Evolutionary conservation across 2,888 invertebrate genomes (phyloP).

Genomic region (Leptinotarsa rubiginosa): DNA sequence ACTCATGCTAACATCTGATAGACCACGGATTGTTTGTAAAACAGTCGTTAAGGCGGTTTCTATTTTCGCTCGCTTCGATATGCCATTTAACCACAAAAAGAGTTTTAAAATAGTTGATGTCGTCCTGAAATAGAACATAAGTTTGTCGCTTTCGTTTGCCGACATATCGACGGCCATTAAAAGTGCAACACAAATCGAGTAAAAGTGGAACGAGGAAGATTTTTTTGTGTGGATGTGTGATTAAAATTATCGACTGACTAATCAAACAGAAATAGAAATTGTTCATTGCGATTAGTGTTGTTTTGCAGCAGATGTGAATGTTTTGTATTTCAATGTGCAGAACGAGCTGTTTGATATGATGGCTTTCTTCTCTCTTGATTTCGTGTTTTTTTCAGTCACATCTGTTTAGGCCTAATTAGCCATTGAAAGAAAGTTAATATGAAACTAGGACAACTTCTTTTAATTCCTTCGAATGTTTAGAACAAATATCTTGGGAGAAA

Average conservation of each 20-base stretch:
- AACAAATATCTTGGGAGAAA: too few relatives aligned
- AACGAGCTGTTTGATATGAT: background rate
- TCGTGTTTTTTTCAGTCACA: background rate
- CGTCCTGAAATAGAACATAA: background rate
- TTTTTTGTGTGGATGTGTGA: background rate
- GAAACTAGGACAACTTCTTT: background rate
- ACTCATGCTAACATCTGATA: background rate
- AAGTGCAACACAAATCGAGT: slow-evolving; percentile 13
- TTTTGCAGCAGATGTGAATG: slow-evolving; percentile 5
- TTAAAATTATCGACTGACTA: slow-evolving; percentile 10
- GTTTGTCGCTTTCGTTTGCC: background rate
- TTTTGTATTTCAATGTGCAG: background rate
- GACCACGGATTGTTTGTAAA: slow-evolving; percentile 13
- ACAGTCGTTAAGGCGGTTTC: slow-evolving; percentile 14
- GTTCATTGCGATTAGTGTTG: slow-evolving; percentile 2
- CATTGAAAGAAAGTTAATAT: background rate
- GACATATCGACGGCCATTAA: background rate
- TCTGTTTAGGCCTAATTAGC: background rate
- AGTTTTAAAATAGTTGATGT: slow-evolving; percentile 13
- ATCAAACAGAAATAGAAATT: slow-evolving; percentile 11
- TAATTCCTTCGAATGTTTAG: too few relatives aligned
- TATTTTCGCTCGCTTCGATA: background rate
- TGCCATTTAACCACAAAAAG: slow-evolving; percentile 16
- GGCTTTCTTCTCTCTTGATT: background rate
- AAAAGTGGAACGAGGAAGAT: slow-evolving; percentile 19